Conservation (phyloP, 37 sponge, comb jelly and placozoan species). For the Petrosia ficiformis region DNA sequence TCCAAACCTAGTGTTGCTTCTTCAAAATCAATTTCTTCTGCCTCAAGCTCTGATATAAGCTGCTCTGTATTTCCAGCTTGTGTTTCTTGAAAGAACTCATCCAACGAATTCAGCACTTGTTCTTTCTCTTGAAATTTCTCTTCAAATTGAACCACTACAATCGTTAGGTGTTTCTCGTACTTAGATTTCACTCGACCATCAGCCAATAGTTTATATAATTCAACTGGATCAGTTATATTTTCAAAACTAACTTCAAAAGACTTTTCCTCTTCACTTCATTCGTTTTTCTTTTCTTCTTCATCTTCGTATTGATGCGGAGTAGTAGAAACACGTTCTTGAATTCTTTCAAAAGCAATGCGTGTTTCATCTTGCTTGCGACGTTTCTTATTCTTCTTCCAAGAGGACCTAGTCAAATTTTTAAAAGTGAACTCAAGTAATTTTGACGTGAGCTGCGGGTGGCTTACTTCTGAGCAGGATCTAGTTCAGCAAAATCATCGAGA, state of each 20-base stretch:
- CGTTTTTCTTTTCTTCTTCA: not conserved
- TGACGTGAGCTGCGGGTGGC: no score
- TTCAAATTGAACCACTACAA: conserved; percentile 57
- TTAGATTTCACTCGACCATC: conserved; percentile 30
- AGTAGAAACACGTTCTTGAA: conserved; percentile 39
- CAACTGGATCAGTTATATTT: conserved; percentile 31
- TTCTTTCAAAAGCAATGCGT: conserved; percentile 21
- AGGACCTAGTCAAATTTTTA: conserved; percentile 5
- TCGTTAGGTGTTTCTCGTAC: conserved; percentile 44
- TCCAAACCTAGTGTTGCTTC: conserved; percentile 47
- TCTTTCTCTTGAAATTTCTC: conserved; percentile 38
- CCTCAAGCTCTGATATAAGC: conserved; percentile 19
- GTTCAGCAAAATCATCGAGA: not conserved
- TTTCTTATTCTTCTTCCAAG: conserved; percentile 23
- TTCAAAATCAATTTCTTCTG: conserved; percentile 47
- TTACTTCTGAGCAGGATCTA: no score
- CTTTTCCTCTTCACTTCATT: not conserved
- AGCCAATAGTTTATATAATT: conserved; percentile 47
- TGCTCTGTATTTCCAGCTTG: conserved; percentile 15
- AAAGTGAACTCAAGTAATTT: not conserved
- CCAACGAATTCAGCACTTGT: conserved; percentile 27
- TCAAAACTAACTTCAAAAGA: conserved; percentile 15
- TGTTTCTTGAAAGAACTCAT: conserved; percentile 34
- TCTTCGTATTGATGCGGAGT: conserved; percentile 35
- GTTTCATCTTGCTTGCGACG: conserved; percentile 46